Percentiles rank a stretch among this genome's conserved stretches.
Evolutionary conservation across 1,140 invertebrate species (phyloP).

Genomic region (Neodiprion virginianus): DNA sequence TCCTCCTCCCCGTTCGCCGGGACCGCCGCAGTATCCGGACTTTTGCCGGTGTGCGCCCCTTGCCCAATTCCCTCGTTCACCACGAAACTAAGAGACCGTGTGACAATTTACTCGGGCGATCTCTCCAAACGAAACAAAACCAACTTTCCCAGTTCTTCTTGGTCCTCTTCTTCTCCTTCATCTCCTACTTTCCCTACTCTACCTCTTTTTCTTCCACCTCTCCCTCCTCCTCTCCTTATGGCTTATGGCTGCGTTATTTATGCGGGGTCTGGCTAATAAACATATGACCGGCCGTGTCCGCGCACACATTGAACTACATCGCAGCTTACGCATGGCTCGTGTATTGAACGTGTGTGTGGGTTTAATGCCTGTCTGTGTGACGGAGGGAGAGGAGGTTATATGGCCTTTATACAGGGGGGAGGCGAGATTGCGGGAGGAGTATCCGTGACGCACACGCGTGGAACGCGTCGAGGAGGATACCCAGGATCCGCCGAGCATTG

Average conservation of each 20-base stretch:
- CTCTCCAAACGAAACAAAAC: conserved; percentile 33
- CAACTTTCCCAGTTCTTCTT: conserved; percentile 10
- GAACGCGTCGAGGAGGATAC: neutral
- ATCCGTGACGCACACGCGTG: neutral
- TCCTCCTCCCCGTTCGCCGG: conserved; percentile 29
- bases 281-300: conserved; percentile 58
- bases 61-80: conserved; percentile 28
- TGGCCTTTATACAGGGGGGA: neutral
- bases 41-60: neutral
- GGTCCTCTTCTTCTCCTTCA: conserved; percentile 19
- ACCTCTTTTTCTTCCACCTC: conserved; percentile 14
- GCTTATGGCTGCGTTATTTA: conserved; percentile 62
- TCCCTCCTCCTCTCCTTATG: conserved; percentile 44
- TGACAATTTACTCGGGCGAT: conserved; percentile 62
- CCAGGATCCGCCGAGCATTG: conserved; percentile 43
- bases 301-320: conserved; percentile 3
- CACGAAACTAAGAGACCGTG: conserved; percentile 52
- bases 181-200: conserved; percentile 23
- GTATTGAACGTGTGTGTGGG: neutral
- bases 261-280: conserved; percentile 62
- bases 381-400: neutral
- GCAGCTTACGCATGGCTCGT: neutral
- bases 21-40: conserved; percentile 18
- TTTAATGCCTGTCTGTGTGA: neutral
- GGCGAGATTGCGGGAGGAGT: conserved; percentile 1